Evolutionary conservation across 2,888 invertebrate species (phyloP).

Genomic region (Tortricodes alternella): DNA sequence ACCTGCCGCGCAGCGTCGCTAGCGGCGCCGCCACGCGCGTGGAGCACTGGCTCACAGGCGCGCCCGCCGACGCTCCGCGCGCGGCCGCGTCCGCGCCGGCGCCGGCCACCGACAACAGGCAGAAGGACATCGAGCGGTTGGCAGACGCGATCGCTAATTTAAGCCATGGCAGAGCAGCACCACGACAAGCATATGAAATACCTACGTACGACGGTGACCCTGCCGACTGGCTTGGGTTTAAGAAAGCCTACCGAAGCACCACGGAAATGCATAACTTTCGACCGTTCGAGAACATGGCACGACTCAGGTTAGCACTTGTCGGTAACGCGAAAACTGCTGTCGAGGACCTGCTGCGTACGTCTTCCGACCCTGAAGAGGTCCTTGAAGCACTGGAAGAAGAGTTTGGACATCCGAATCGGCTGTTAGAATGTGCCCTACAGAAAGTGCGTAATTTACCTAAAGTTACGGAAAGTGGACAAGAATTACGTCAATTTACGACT

Average conservation of each 20-base stretch:
- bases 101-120: background rate
- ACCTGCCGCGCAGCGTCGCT: background rate
- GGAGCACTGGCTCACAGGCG: background rate
- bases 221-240: background rate
- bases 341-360: background rate
- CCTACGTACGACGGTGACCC: background rate
- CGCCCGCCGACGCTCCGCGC: background rate
- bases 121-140: background rate
- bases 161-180: background rate
- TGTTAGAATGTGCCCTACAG: background rate
- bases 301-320: background rate
- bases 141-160: background rate
- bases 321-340: conserved; percentile 3
- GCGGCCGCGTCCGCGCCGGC: background rate
- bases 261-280: background rate
- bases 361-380: background rate
- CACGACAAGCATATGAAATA: background rate
- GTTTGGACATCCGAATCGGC: conserved; percentile 1
- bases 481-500: conserved; percentile 1
- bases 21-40: background rate
- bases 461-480: background rate
- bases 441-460: background rate
- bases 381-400: background rate
- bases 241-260: background rate
- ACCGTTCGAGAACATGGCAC: background rate